Evolutionary conservation across 2,113 vertebrate genomes (phyloP), one percentile per base, ranked within the genome.

Genomic region (Zosterops hypoxanthus): DNA sequence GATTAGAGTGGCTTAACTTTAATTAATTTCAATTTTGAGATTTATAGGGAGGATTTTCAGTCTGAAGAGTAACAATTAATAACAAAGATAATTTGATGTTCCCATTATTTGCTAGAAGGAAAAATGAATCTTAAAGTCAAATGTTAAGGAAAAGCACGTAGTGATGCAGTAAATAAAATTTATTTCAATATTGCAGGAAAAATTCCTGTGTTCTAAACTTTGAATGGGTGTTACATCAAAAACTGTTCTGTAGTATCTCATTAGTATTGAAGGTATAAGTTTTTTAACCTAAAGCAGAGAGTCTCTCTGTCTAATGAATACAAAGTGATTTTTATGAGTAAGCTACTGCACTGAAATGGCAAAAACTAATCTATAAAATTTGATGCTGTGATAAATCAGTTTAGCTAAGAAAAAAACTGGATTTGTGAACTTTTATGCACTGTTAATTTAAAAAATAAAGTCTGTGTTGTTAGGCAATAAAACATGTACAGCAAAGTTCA

Each of bases 1-100:
- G 78, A 77, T 94, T 94, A 91, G 12, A 69, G 55, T 82, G 87
- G 31, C 49, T 83, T 93, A 90, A 81, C 59, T 91, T 85, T 28
- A 76, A 88, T 91, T 92, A 23, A 66, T 80, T 80, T 90, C 42
- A 70, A 3, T 94, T 85, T 72, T 66, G 71, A 76, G 64, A 73
- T 95, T 87, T 71, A 73, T 50, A 56, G 39, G 33, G 31, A 72
- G 33, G 46, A 36, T 52, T 80, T 86, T 91, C 8, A 29, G 16
- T 73, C 78, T 61, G 55, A 85, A 80, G 44, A 80, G 33, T 70
- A 69, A 61, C 42, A 77, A 57, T 63, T 76, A 82, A 52, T 80
- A 87, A 66, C 33, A 34, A 69, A 72, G 66, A 66, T 72, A 49
- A 87, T 39, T 82, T 84, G 39, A 31, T 72, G 14, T 36, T 91